phyloP scores from a whole-genome alignment of 2,888 invertebrate genomes.

The Synergus umbraculus region DNA sequence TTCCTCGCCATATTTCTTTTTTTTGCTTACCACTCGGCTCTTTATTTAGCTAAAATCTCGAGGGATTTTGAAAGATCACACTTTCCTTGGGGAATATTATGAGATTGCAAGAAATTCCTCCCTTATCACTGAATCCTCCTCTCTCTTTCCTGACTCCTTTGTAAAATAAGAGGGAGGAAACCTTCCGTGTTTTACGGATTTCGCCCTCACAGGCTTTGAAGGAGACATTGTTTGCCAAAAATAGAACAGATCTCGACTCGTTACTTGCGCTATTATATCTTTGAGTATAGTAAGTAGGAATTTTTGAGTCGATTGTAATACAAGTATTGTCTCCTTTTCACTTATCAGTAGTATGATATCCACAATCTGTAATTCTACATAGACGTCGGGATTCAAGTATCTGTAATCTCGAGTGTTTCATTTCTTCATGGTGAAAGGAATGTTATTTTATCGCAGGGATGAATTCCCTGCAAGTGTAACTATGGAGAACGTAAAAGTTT shows the following conservation, averaged over 20 bases:
- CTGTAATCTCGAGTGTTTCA: constrained; percentile 34
- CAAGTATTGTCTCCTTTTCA: constrained; percentile 43
- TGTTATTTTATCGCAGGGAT: constrained; percentile 32
- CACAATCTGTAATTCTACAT: background rate
- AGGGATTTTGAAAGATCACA: constrained; percentile 53
- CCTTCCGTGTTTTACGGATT: constrained; percentile 49
- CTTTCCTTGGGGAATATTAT: constrained; percentile 51
- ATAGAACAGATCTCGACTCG: constrained; percentile 54
- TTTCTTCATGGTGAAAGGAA: constrained; percentile 25
- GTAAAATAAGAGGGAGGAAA: constrained; percentile 50
- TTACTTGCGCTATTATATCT: constrained; percentile 51
- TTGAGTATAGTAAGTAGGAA: constrained; percentile 50
- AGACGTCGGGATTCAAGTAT: constrained; percentile 13
- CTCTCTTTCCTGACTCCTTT: constrained; percentile 46
- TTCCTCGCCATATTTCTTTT: constrained; percentile 33
- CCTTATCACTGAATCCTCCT: constrained; percentile 39
- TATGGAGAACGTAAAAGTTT: constrained; percentile 28
- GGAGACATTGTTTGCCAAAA: constrained; percentile 45
- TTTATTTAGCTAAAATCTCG: constrained; percentile 46
- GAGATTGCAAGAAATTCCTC: constrained; percentile 55
- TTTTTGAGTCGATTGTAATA: constrained; percentile 55
- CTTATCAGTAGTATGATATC: constrained; percentile 43
- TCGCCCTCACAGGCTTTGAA: constrained; percentile 52
- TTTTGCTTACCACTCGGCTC: constrained; percentile 14
- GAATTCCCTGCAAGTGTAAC: constrained; percentile 28